Base-by-base conservation (phyloP, 2,797 vertebrate species). In the Enteromius anoplus region DNA sequence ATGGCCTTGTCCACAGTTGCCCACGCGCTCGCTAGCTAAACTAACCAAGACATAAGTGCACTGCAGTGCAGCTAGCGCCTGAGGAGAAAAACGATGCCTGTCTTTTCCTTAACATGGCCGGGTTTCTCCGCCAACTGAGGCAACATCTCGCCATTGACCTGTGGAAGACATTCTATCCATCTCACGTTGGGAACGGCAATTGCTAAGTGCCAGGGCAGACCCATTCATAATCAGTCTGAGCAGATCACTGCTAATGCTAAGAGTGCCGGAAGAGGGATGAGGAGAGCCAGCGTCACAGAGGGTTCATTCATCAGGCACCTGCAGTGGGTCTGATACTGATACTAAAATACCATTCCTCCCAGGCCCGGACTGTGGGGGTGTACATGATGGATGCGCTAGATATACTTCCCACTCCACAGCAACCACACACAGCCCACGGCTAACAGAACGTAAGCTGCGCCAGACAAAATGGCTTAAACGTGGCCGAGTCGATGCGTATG, bases 291-390 rank as follows among this genome's bases (percentile, higher is more conserved):
- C 84, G 9, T 84, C 84, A 85, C 86, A 89, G 77, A 86, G 85
- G 81, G 75, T 79, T 73, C 86, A 89, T 90, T 89, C 85, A 87
- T 90, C 88, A 88, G 75, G 66, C 87, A 85, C 86, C 87, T 87
- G 89, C 75, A 84, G 82, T 60, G 80, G 82, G 83, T 80, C 82
- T 78, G 82, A 60, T 87, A 83, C 82, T 86, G 82, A 82, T 81
- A 62, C 81, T 77, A 83, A 83, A 83, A 83, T 83, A 81, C 81
- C 77, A 77, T 79, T 85, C 84, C 84, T 85, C 83, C 51, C 83
- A 78, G 81, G 86, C 78, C 68, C 62, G 80, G 80, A 78, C 64
- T 62, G 71, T 64, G 66, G 78, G 84, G 78, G 77, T 60, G 75
- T 70, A 37, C 75, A 83, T 89, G 87, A 89, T 88, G 70, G 84